Base-by-base conservation (phyloP, 2,797 vertebrate genomes). In the Platalea minor region DNA sequence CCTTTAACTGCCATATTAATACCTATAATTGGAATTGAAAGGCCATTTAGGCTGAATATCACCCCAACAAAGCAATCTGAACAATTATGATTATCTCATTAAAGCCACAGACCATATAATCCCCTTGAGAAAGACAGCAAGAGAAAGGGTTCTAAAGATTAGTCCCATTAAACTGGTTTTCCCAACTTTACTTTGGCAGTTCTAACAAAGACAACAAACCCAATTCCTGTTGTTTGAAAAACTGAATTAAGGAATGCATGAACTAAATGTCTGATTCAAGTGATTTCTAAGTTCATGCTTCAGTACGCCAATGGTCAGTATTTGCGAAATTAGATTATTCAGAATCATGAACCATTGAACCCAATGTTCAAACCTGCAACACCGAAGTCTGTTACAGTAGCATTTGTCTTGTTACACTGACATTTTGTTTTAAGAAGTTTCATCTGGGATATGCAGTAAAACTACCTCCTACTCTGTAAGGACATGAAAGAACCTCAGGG, bases 21-120 rank as follows among this genome's bases (percentile, higher is more conserved):
- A 86, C n/a, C 85, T 74, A 56, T 95, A 92, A 95, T 90, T 96
- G 92, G 88, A 96, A 95, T 5, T 97, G 88, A 91, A 92, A 88
- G 80, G 63, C 86, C 76, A 92, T 89, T 95, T 92, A 93, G 85
- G 75, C 51, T 88, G 78, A 94, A 94, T 97, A 96, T 93, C 63
- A 95, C 61, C 59, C 87, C 91, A 96, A 96, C 76, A 95, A 96
- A 96, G 95, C 91, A 89, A 85, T 76, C 46, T 45, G 73, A 96
- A 85, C 74, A 81, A 94, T 86, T 73, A 64, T 33, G 43, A 72
- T 76, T 24, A 89, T 89, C 64, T 78, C 85, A 85, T 83, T 94
- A 97, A 97, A 91, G 77, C 89, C 79, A 77, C 60, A 83, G 89
- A 86, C 75, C 67, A 57, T 78, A 75, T 29, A 48, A 87, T 72